Evolutionary conservation across 1,140 invertebrate species (phyloP).

Genomic region (Drosophila triauraria): DNA sequence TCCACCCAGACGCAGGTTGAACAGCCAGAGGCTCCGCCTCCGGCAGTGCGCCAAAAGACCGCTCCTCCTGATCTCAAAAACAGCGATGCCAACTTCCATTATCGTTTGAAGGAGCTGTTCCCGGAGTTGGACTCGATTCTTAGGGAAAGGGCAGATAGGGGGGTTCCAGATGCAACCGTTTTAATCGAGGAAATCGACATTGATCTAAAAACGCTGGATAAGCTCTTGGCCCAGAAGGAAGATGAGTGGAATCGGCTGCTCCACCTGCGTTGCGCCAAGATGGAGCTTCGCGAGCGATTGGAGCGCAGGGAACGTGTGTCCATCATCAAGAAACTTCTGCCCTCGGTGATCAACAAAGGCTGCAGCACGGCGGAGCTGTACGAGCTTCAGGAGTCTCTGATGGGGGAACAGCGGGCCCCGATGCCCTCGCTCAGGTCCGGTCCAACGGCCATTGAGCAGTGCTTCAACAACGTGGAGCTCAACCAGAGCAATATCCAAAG

Average conservation of each 20-base stretch:
- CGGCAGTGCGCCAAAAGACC: conserved; percentile 14
- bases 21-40: background rate
- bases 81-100: conserved; percentile 59
- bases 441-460: conserved; percentile 27
- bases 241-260: conserved; percentile 66
- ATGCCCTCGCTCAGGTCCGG: conserved; percentile 7
- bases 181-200: conserved; percentile 42
- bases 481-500: conserved; percentile 32
- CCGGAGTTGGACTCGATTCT: conserved; percentile 45
- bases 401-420: conserved; percentile 28
- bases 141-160: conserved; percentile 26
- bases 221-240: conserved; percentile 52
- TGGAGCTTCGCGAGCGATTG: conserved; percentile 48
- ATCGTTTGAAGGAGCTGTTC: conserved; percentile 50
- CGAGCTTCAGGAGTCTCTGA: conserved; percentile 52
- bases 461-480: conserved; percentile 36
- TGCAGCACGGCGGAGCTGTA: conserved; percentile 49
- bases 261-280: conserved; percentile 53
- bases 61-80: conserved; percentile 59
- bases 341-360: conserved; percentile 38
- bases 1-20: conserved; percentile 43
- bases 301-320: conserved; percentile 48
- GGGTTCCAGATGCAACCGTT: conserved; percentile 30
- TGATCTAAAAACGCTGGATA: conserved; percentile 52
- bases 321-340: conserved; percentile 50